These are phyloP conservation scores for Meriones psammophilus DNA, from an alignment of 2,797 vertebrate genomes.

Conservation along the genomic window DNA sequence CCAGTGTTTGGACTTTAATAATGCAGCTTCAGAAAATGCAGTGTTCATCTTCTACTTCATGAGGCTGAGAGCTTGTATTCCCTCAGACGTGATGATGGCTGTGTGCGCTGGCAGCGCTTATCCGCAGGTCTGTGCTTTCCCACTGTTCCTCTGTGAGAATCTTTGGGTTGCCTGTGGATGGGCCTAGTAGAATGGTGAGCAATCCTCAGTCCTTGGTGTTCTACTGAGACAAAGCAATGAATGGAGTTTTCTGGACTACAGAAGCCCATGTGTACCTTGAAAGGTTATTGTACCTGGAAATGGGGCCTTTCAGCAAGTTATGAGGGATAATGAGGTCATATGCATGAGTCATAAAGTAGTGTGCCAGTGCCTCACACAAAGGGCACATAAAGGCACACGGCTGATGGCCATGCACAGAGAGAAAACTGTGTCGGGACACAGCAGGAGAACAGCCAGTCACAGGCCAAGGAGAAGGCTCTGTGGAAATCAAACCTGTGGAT, in stretches of 20 bases:
- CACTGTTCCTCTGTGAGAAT: background rate
- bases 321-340: background rate
- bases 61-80: background rate
- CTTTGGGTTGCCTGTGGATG: background rate
- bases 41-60: background rate
- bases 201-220: background rate
- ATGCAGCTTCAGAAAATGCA: background rate
- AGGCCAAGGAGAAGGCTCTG: background rate
- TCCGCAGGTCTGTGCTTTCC: background rate
- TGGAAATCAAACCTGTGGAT: background rate
- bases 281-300: conserved; percentile 7
- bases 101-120: background rate
- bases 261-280: background rate
- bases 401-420: background rate
- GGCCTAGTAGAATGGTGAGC: background rate
- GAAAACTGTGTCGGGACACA: background rate
- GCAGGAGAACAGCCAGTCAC: background rate
- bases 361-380: background rate
- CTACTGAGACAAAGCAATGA: background rate
- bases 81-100: background rate
- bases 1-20: background rate
- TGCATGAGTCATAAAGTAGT: background rate
- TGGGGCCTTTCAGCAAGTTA: background rate
- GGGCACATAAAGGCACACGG: background rate
- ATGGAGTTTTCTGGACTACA: background rate